Base-by-base conservation (phyloP, 2,797 vertebrate species). In the Acanthiza pusilla region DNA sequence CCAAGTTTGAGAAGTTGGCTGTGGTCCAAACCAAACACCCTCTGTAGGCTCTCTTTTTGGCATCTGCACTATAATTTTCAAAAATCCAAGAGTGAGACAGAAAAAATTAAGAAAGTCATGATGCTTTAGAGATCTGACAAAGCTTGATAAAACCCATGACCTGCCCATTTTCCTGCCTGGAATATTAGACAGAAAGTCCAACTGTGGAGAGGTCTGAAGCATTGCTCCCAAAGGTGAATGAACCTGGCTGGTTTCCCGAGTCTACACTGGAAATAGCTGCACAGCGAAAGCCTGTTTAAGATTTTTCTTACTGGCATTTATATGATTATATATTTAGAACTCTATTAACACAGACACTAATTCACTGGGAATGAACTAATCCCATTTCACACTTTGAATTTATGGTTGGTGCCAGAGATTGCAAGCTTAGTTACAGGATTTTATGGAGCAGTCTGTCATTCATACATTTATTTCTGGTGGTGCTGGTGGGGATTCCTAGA, bases 331-430 rank as follows among this genome's bases (percentile, higher is more conserved):
- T 94, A 96, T 93, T 96, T 96, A 91, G 85, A 93, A 85, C 45
- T 85, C 55, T 95, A 91, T 96, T 96, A 96, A 92, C 79, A 88
- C 23, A 78, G 85, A 91, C 77, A 90, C 71, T 94, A 96, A 97
- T 96, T 96, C 85, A 86, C 74, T 87, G 71, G 53, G 54, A 96
- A 93, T 88, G 25, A 93, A 96, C 94, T 93, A 95, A 95, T 91
- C 79, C 74, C 72, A 73, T 94, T 95, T 91, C 57, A 81, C 88
- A 82, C 82, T 91, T 90, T 27, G 70, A 91, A 91, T 94, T 94
- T 93, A 92, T 79, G 30, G 71, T 29, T 82, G 29, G 27, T 94
- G 86, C 29, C 71, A 87, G 55, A 85, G 55, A 91, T 66, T 81
- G 18, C 70, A 91, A 67, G 26, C 19, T 91, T 82, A 78, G 32